A percentile compares a stretch with the other conserved stretches of the same genome.
Conservation (phyloP, 2,888 invertebrate genomes). For the Lymantria monacha region DNA sequence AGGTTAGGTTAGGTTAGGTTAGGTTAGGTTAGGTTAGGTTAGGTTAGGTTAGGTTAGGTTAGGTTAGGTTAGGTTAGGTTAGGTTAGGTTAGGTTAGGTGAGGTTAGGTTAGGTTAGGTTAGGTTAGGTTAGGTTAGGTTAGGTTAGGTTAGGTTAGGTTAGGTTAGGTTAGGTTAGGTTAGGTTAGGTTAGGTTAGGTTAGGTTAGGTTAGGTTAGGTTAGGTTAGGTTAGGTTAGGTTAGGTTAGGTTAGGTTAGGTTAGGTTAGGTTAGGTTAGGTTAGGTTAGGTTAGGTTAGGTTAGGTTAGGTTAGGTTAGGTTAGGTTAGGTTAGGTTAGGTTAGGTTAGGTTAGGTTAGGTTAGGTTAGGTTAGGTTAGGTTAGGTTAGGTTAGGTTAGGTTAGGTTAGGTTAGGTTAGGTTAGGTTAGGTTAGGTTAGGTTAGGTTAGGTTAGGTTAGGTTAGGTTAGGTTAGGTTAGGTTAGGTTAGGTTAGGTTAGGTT, state of each 20-base stretch:
- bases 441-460: not conserved
- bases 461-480: not conserved
- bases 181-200: slow-evolving; percentile 21
- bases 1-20: slow-evolving; percentile 17
- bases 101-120: slow-evolving; percentile 16
- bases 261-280: slow-evolving; percentile 20
- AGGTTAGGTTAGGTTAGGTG: slow-evolving; percentile 14
- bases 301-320: slow-evolving; percentile 15
- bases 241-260: slow-evolving; percentile 17
- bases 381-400: slow-evolving; percentile 9
- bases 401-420: slow-evolving; percentile 7
- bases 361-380: slow-evolving; percentile 7
- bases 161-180: slow-evolving; percentile 19
- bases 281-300: slow-evolving; percentile 23
- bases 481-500: slow-evolving; percentile 22
- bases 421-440: not conserved
- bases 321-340: slow-evolving; percentile 6
- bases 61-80: slow-evolving; percentile 14
- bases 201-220: slow-evolving; percentile 19
- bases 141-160: slow-evolving; percentile 20
- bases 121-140: slow-evolving; percentile 19
- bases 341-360: slow-evolving; percentile 22
- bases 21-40: slow-evolving; percentile 19
- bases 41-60: slow-evolving; percentile 23
- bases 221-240: slow-evolving; percentile 17